Percentiles rank a stretch among this genome's conserved stretches.
Conservation (phyloP, 2,113 vertebrate species). For the Pelodiscus sinensis region DNA sequence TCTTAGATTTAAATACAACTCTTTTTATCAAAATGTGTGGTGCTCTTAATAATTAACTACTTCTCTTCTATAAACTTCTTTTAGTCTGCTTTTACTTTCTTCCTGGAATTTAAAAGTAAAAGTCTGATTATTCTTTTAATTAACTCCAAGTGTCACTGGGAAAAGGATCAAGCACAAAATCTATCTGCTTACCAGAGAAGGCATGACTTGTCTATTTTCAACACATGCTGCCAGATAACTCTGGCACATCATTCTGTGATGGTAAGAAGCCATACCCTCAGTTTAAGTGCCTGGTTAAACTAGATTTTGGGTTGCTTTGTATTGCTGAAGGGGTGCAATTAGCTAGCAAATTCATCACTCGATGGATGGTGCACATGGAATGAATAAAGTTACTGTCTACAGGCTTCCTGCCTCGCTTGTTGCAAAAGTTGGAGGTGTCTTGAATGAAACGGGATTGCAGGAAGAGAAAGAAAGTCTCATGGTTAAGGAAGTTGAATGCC, state of each 20-base stretch:
- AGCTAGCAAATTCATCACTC: neutral
- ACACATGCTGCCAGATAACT: neutral
- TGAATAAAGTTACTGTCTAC: neutral
- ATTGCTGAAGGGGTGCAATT: neutral
- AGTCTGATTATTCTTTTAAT: neutral
- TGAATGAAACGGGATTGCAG: neutral
- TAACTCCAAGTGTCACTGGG: neutral
- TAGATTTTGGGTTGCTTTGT: neutral
- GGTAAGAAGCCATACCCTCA: neutral
- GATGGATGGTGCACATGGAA: neutral
- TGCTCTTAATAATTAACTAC: neutral
- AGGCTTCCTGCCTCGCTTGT: neutral
- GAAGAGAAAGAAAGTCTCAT: neutral
- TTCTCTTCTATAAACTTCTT: neutral
- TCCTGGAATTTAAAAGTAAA: neutral
- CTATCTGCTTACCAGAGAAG: accelerated
- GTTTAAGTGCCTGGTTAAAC: neutral
- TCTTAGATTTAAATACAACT: neutral
- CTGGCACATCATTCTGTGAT: neutral
- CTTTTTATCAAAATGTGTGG: neutral
- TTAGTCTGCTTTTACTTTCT: neutral
- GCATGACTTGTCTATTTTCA: neutral
- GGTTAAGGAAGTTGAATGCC: neutral
- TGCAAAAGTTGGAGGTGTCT: neutral
- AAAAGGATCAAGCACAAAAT: neutral